These are phyloP conservation scores for Bolinopsis microptera DNA, from an alignment of 37 sponge, comb jelly and placozoan genomes.

Conservation along the genomic window DNA sequence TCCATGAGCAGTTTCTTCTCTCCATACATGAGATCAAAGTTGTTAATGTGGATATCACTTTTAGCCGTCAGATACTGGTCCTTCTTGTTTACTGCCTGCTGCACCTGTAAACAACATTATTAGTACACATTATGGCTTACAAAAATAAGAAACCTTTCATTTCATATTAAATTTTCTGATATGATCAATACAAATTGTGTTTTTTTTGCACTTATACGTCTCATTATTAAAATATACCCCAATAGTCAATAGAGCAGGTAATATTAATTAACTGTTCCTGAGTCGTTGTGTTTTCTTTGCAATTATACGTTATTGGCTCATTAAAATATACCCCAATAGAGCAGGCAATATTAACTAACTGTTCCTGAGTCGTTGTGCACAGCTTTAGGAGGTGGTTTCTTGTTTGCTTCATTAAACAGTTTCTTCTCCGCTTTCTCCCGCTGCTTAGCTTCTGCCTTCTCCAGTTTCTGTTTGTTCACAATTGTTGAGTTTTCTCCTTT, in stretches of 20 bases:
- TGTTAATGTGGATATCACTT: slow-evolving; percentile 58
- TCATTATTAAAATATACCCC: no score
- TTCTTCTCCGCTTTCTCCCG: slow-evolving; percentile 81
- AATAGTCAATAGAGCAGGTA: no score
- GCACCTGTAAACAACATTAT: slow-evolving; percentile 39
- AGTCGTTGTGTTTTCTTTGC: no score
- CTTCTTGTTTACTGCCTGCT: slow-evolving; percentile 49
- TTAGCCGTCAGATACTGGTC: slow-evolving; percentile 31
- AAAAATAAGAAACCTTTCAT: not conserved
- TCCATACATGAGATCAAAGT: slow-evolving; percentile 56
- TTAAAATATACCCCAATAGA: no score
- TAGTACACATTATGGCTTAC: no score
- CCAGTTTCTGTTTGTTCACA: slow-evolving; percentile 79
- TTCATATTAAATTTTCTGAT: no score
- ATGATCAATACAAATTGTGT: no score
- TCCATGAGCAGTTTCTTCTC: slow-evolving; percentile 62
- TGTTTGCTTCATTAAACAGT: slow-evolving; percentile 65
- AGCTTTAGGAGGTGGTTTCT: slow-evolving; percentile 13
- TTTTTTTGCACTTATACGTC: no score
- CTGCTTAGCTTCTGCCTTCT: slow-evolving; percentile 82
- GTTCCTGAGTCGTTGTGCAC: slow-evolving; percentile 56
- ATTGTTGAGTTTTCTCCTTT: slow-evolving; percentile 10
- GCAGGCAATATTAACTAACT: not conserved
- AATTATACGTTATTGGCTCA: no score
- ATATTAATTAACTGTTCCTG: slow-evolving; percentile 27